Conservation (phyloP, 2,888 invertebrate species). For the Trachelus tabidus region DNA sequence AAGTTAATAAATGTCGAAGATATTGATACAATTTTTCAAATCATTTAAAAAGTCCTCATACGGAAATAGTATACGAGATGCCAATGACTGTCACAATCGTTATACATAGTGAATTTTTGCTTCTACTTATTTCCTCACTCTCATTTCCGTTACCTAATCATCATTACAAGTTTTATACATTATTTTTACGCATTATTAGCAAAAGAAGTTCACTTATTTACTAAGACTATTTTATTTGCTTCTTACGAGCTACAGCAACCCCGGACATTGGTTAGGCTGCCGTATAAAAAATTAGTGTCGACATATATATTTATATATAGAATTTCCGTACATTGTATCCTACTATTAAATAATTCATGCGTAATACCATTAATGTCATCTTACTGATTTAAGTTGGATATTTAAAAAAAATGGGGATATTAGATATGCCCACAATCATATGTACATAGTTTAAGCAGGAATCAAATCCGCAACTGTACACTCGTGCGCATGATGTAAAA, state of each 20-base stretch:
- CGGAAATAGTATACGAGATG: not conserved
- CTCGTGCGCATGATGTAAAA: not conserved
- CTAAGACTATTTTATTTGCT: conserved; percentile 38
- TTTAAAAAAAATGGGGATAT: not conserved
- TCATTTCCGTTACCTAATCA: not conserved
- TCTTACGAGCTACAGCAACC: conserved; percentile 48
- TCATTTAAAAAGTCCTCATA: not conserved
- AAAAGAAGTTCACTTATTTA: conserved; percentile 35
- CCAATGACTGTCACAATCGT: not conserved
- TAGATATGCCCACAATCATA: not conserved
- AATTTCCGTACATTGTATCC: not conserved
- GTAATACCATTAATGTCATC: not conserved
- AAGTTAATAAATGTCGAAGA: not conserved
- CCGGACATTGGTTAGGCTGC: conserved; percentile 45
- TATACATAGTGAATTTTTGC: not conserved
- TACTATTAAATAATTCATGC: not conserved
- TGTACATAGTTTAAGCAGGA: not conserved
- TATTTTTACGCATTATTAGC: conserved; percentile 30
- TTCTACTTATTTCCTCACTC: not conserved
- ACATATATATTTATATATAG: not conserved
- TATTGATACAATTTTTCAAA: not conserved
- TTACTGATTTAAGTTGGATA: not conserved
- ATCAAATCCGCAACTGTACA: not conserved
- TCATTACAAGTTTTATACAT: conserved; percentile 25
- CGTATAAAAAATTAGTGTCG: conserved; percentile 30